Evolutionary conservation across 1,140 invertebrate species (phyloP).

Genomic region (Diachasma alloeum): DNA sequence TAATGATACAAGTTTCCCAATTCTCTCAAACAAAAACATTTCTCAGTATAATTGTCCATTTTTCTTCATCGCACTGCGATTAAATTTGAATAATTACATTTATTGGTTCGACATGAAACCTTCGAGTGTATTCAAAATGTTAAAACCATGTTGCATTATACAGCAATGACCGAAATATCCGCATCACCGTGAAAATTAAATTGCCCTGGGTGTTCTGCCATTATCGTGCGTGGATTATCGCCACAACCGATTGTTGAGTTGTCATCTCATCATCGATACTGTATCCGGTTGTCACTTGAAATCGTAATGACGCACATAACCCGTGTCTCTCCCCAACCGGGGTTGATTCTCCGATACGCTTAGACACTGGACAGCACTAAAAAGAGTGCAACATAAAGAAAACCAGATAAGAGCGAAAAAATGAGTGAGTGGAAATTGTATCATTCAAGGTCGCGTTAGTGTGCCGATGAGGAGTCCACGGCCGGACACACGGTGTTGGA

Average conservation of each 20-base stretch:
- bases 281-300: not conserved
- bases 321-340: not conserved
- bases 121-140: not conserved
- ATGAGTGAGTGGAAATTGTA: conserved; percentile 2
- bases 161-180: conserved; percentile 24
- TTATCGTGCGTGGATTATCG: conserved; percentile 13
- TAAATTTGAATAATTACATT: not conserved
- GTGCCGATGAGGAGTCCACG: conserved; percentile 1
- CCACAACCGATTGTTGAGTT: not conserved
- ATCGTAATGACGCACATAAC: not conserved
- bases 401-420: not conserved
- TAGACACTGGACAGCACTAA: not conserved
- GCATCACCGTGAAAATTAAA: conserved; percentile 24
- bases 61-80: not conserved
- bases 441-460: not conserved
- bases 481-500: conserved; percentile 33
- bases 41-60: not conserved
- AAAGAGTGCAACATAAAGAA: not conserved
- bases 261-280: not conserved
- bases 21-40: conserved; percentile 4
- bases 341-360: not conserved
- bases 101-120: not conserved
- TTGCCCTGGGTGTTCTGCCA: conserved; percentile 3
- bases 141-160: conserved; percentile 10
- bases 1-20: not conserved